Conservation (phyloP, 2,888 invertebrate genomes). For the Pyrgus malvae region DNA sequence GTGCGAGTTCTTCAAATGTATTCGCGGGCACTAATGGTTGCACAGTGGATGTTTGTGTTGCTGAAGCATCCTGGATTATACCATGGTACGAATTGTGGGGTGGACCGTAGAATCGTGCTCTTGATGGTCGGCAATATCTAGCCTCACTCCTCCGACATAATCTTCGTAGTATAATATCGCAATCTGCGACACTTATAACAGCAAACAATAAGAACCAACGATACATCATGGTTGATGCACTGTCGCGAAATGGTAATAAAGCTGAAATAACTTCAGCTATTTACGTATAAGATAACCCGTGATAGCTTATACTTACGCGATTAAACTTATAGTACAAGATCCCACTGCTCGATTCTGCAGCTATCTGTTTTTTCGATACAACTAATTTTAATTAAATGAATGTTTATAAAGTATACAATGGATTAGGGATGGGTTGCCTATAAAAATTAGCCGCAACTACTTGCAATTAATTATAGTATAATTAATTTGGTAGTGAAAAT, state of each 20-base stretch:
- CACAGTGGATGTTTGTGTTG: not conserved
- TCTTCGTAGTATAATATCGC: not conserved
- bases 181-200: not conserved
- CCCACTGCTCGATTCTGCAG: too few species aligned
- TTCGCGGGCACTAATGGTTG: not conserved
- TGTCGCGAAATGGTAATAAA: too few species aligned
- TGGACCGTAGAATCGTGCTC: not conserved
- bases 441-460: too few species aligned
- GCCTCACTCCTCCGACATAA: not conserved
- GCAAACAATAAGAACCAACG: not conserved
- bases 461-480: too few species aligned
- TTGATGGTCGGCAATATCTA: conserved; percentile 9
- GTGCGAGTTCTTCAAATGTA: conserved; percentile 12
- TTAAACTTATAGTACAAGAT: too few species aligned
- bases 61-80: not conserved
- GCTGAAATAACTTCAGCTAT: too few species aligned
- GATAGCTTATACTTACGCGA: conserved; percentile 10
- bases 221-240: too few species aligned
- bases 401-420: too few species aligned
- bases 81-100: conserved; percentile 13
- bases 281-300: conserved; percentile 9
- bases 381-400: too few species aligned
- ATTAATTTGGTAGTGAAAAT: too few species aligned
- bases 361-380: too few species aligned
- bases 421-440: too few species aligned